A percentile compares a stretch with the other conserved stretches of the same genome.
Conservation (phyloP, 2,797 vertebrate species). For the Tangara arthus region DNA sequence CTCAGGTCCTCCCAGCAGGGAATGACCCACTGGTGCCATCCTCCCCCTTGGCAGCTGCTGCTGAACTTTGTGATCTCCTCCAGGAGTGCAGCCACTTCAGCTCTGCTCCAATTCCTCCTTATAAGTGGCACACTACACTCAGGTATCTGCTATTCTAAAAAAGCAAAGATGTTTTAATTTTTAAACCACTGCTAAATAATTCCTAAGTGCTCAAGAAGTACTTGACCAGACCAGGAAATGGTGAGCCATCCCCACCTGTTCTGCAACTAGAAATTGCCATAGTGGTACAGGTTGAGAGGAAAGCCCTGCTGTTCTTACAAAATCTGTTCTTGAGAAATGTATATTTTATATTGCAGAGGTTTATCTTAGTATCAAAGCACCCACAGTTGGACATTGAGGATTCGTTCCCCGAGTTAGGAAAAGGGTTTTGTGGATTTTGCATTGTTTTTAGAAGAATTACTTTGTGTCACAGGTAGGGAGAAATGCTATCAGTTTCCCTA, state of each 20-base stretch:
- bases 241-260: background rate
- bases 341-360: background rate
- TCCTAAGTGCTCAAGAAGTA: background rate
- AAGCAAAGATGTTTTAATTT: background rate
- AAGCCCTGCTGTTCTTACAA: background rate
- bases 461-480: background rate
- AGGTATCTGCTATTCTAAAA: background rate
- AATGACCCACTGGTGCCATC: background rate
- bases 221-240: background rate
- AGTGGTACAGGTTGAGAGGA: background rate
- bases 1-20: background rate
- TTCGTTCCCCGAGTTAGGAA: background rate
- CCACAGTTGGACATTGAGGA: background rate
- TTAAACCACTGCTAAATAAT: background rate
- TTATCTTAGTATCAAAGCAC: background rate
- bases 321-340: background rate
- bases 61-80: background rate
- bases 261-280: background rate
- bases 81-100: background rate
- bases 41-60: accelerated
- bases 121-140: background rate
- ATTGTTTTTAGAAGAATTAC: background rate
- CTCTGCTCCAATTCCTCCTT: background rate
- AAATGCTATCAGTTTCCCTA: background rate
- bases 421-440: background rate